Evolutionary conservation across 2,888 invertebrate genomes (phyloP).

Genomic region (Tupiocoris notatus): DNA sequence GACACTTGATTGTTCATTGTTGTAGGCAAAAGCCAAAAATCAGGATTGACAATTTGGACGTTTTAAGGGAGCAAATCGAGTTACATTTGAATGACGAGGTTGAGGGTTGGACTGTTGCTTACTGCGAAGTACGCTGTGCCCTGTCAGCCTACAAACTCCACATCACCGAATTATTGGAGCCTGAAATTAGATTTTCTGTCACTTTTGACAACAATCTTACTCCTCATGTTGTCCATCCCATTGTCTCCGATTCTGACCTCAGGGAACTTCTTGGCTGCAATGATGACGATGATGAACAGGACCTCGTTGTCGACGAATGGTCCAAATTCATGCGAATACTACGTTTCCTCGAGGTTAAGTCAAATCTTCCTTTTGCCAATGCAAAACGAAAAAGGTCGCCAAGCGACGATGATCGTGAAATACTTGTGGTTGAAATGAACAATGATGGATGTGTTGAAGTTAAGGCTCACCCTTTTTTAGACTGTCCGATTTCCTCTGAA

Average conservation of each 20-base stretch:
- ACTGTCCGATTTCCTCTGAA: too few species aligned
- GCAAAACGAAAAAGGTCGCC: not conserved
- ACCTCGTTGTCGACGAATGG: slow-evolving; percentile 15
- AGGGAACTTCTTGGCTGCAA: not conserved
- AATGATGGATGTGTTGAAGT: too few species aligned
- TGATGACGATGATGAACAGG: not conserved
- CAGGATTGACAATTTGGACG: slow-evolving; percentile 1
- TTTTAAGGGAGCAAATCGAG: not conserved
- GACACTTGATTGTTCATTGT: not conserved
- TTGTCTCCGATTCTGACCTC: not conserved
- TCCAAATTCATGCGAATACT: slow-evolving; percentile 3
- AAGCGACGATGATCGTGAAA: not conserved
- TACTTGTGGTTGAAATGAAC: not conserved
- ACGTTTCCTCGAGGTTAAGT: not conserved
- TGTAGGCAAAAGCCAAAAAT: not conserved
- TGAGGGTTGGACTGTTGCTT: not conserved
- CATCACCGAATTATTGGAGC: slow-evolving; percentile 16
- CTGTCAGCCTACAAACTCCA: slow-evolving; percentile 20
- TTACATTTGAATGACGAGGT: slow-evolving; percentile 1
- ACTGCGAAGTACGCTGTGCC: not conserved
- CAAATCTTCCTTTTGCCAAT: not conserved
- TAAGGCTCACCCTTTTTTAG: too few species aligned
- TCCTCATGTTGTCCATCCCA: slow-evolving; percentile 2
- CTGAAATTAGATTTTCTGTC: slow-evolving; percentile 6
- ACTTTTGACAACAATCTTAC: slow-evolving; percentile 4